Evolutionary conservation across 1,140 invertebrate genomes (phyloP).

Genomic region (Hermetia illucens): DNA sequence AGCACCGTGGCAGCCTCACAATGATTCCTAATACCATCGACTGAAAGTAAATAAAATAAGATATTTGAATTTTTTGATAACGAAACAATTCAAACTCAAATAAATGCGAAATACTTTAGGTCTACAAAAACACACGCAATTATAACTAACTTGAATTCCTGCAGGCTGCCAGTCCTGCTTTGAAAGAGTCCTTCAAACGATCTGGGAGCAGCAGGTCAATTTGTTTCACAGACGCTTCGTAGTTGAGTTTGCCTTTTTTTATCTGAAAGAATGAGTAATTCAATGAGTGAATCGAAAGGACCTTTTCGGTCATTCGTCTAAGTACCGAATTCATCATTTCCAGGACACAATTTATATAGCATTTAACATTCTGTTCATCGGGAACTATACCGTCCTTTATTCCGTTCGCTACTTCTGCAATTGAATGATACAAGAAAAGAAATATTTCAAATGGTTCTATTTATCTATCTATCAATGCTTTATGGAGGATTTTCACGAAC

Average conservation of each 20-base stretch:
- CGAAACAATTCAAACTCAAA: too few species aligned
- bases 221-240: slow-evolving; percentile 32
- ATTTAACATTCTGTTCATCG: slow-evolving; percentile 34
- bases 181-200: slow-evolving; percentile 31
- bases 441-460: slow-evolving; percentile 1
- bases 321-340: slow-evolving; percentile 36
- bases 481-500: slow-evolving; percentile 12
- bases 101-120: too few species aligned
- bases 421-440: slow-evolving; percentile 3
- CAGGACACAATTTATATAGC: slow-evolving; percentile 37
- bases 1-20: too few species aligned
- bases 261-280: slow-evolving; percentile 20
- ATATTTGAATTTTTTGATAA: too few species aligned
- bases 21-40: too few species aligned
- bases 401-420: slow-evolving; percentile 31
- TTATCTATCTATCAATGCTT: not conserved
- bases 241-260: slow-evolving; percentile 35
- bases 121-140: too few species aligned
- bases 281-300: not conserved
- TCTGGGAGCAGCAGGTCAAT: slow-evolving; percentile 33
- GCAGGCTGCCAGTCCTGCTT: slow-evolving; percentile 30
- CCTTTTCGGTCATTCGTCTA: slow-evolving; percentile 2
- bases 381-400: slow-evolving; percentile 30
- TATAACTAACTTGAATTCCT: slow-evolving; percentile 31
- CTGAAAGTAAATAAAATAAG: too few species aligned